A percentile compares a stretch with the other conserved stretches of the same genome.
Conservation (phyloP, 2,888 invertebrate genomes). For the Hydraecia micacea region DNA sequence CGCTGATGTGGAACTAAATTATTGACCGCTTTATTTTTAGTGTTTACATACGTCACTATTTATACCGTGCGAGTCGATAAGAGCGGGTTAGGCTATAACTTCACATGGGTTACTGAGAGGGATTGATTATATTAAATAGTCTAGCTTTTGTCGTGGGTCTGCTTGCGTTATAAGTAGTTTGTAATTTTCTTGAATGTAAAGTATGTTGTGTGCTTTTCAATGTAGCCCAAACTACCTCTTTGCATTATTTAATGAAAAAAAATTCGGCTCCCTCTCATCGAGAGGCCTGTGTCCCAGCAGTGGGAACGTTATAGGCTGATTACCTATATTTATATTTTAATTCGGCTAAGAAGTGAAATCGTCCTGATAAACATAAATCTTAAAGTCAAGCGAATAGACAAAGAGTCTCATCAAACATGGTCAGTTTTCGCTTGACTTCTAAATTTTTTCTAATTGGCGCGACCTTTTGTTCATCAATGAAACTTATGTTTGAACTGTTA, state of each 20-base stretch:
- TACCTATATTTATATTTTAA: too few species aligned
- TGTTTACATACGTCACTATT: constrained; percentile 48
- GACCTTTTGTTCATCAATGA: not conserved
- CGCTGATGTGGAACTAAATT: constrained; percentile 55
- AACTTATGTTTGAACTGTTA: not conserved
- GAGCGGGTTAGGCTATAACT: constrained; percentile 34
- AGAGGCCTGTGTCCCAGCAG: too few species aligned
- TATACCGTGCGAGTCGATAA: constrained; percentile 28
- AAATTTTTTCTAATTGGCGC: not conserved
- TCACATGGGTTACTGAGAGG: constrained; percentile 6
- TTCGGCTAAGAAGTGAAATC: not conserved
- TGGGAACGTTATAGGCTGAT: too few species aligned
- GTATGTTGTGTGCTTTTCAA: not conserved
- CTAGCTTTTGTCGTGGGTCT: not conserved
- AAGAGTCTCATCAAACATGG: not conserved
- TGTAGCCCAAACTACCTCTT: not conserved
- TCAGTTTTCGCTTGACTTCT: not conserved
- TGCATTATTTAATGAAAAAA: not conserved
- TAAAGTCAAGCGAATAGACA: not conserved
- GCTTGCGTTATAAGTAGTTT: not conserved
- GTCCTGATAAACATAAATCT: not conserved
- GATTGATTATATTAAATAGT: constrained; percentile 8
- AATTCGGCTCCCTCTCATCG: not conserved
- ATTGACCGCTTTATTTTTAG: constrained; percentile 59
- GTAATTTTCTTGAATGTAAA: not conserved